A percentile compares a stretch with the other conserved stretches of the same genome.
phyloP scores from a whole-genome alignment of 2,888 invertebrate species.

The Conomelus anceps region DNA sequence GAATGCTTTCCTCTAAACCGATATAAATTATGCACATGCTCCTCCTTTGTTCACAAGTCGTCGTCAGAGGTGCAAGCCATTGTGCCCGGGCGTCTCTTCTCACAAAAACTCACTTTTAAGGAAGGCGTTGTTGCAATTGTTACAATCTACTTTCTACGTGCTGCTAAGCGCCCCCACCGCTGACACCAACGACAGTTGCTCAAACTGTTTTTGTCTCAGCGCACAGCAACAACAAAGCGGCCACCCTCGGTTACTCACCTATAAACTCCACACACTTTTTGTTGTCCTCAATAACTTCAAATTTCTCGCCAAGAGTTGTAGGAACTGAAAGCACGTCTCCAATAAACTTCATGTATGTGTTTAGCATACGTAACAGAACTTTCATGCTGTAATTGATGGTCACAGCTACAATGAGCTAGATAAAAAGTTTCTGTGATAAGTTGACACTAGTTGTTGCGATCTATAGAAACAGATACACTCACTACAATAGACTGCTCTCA shows the following conservation, averaged over 20 bases:
- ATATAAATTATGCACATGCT: conserved; percentile 27
- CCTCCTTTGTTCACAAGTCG: conserved; percentile 25
- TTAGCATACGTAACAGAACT: background rate
- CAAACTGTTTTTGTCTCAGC: conserved; percentile 3
- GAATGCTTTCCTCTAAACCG: conserved; percentile 22
- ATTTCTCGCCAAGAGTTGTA: background rate
- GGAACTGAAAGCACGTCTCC: background rate
- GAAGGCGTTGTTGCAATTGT: conserved; percentile 17
- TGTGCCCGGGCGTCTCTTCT: conserved; percentile 16
- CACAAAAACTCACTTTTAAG: conserved; percentile 28
- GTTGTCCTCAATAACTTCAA: background rate
- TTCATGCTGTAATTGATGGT: background rate
- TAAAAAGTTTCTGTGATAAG: background rate
- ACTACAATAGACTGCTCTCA: no score
- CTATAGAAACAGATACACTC: no score
- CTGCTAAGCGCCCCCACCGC: background rate
- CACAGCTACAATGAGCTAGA: background rate
- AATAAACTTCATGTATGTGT: background rate
- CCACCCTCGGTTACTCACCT: background rate
- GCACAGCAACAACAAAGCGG: background rate
- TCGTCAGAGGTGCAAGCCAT: background rate
- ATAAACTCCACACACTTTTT: background rate
- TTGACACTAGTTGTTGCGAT: no score
- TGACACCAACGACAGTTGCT: background rate
- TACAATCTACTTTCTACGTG: conserved; percentile 1